Conservation (phyloP, 2,797 vertebrate species). For the Aratinga solstitialis region DNA sequence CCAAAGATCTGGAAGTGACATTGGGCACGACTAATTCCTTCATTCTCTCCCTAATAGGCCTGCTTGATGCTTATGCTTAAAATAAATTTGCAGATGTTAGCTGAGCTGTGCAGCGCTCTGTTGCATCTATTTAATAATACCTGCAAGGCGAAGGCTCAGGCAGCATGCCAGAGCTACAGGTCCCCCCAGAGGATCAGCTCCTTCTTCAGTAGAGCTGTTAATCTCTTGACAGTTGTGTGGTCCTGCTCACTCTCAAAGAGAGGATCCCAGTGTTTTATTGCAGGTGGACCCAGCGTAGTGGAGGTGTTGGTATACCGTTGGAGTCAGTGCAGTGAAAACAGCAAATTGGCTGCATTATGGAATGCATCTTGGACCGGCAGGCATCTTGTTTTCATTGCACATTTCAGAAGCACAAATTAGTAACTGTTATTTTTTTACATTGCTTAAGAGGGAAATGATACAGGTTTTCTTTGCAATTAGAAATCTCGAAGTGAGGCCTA, state of each 20-base stretch:
- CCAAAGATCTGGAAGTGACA: not conserved
- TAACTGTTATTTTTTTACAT: not conserved
- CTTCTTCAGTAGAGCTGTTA: not conserved
- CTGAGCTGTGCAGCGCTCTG: not conserved
- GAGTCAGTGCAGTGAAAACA: not conserved
- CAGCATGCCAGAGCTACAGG: not conserved
- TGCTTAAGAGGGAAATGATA: not conserved
- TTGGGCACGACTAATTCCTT: not conserved
- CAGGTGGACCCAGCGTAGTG: not conserved
- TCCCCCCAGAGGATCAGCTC: not conserved
- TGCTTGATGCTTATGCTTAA: not conserved
- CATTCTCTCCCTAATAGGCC: not conserved
- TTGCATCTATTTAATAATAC: not conserved
- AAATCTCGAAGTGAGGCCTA: not conserved
- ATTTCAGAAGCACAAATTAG: not conserved
- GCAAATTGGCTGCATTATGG: not conserved
- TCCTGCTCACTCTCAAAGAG: slow-evolving; percentile 9
- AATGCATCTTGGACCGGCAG: not conserved
- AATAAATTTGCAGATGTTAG: slow-evolving; percentile 14
- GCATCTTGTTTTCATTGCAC: not conserved
- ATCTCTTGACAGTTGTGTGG: not conserved
- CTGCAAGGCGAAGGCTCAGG: not conserved
- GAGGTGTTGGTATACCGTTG: not conserved
- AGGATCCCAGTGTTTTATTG: not conserved
- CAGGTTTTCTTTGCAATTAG: not conserved